Evolutionary conservation across 2,888 invertebrate species (phyloP).

Genomic region (Chouioia cunea): DNA sequence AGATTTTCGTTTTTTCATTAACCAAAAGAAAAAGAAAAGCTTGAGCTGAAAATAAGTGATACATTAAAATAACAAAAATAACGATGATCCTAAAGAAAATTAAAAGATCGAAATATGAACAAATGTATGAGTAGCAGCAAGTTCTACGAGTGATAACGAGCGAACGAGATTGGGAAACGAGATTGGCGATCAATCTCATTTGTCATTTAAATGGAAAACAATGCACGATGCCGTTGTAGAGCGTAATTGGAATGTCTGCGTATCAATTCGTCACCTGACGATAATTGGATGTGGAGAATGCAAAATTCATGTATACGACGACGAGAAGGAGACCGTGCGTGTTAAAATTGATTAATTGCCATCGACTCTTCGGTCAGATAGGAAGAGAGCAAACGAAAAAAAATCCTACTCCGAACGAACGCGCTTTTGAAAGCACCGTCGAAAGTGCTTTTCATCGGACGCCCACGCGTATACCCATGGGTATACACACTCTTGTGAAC

Average conservation of each 20-base stretch:
- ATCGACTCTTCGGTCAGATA: not conserved
- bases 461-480: not conserved
- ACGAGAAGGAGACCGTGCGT: not conserved
- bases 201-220: conserved; percentile 47
- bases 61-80: not conserved
- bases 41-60: not conserved
- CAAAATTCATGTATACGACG: conserved; percentile 35
- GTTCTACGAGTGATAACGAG: not conserved
- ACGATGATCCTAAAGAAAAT: not conserved
- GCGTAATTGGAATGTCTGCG: conserved; percentile 46
- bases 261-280: conserved; percentile 44
- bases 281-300: conserved; percentile 46
- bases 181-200: conserved; percentile 36
- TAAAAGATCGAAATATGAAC: too few relatives aligned
- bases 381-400: conserved; percentile 5
- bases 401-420: conserved; percentile 12
- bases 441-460: conserved; percentile 33
- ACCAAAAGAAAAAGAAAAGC: not conserved
- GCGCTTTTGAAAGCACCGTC: conserved; percentile 15
- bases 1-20: not conserved
- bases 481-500: not conserved
- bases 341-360: conserved; percentile 43
- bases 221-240: conserved; percentile 26
- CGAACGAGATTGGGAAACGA: not conserved
- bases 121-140: not conserved